Evolutionary conservation across 2,113 vertebrate genomes (phyloP).

Genomic region (Dinomys branickii): DNA sequence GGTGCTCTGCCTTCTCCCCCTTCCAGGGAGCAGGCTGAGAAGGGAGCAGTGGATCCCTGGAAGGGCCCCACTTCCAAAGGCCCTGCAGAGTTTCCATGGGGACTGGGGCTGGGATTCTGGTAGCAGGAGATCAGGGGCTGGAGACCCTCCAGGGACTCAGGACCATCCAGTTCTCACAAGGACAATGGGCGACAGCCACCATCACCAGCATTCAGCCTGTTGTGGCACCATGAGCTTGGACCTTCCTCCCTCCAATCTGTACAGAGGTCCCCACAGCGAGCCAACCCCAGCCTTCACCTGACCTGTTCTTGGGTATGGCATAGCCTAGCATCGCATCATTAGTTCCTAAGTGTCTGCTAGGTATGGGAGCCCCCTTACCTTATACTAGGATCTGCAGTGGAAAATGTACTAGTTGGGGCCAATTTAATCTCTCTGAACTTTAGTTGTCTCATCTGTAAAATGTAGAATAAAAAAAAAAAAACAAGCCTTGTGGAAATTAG

Average conservation of each 20-base stretch:
- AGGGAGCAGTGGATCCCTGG: neutral
- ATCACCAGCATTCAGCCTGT: neutral
- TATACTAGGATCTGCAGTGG: neutral
- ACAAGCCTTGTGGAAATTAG: neutral
- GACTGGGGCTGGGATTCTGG: neutral
- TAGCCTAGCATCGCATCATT: neutral
- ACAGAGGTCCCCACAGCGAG: neutral
- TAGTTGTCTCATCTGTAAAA: constrained; percentile 9
- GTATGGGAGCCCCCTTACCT: neutral
- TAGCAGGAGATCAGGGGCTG: neutral
- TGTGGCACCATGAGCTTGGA: neutral
- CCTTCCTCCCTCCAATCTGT: neutral
- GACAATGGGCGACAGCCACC: neutral
- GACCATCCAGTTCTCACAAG: neutral
- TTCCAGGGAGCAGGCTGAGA: neutral
- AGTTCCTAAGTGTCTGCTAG: neutral
- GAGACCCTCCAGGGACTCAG: neutral
- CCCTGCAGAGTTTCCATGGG: neutral
- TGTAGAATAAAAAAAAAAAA: neutral
- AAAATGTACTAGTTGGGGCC: neutral
- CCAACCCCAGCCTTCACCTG: neutral
- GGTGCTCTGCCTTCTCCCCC: neutral
- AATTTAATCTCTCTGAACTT: neutral
- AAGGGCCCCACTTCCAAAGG: too few relatives aligned
- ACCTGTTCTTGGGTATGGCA: neutral